Evolutionary conservation across 2,888 invertebrate species (phyloP).

Genomic region (Callimorpha dominula): DNA sequence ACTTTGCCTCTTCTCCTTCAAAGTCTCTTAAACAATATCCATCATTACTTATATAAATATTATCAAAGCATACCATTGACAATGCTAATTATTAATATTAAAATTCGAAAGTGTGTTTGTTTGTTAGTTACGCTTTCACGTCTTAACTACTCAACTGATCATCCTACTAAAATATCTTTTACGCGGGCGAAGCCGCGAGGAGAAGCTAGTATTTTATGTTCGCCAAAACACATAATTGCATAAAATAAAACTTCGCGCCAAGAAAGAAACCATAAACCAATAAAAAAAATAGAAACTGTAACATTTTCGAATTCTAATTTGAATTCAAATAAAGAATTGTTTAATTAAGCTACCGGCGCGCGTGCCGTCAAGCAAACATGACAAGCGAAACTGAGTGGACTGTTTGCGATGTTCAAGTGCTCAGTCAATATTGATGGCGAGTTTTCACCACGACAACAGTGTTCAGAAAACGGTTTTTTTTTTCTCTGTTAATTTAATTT

Average conservation of each 20-base stretch:
- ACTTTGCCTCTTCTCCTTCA: too few relatives aligned
- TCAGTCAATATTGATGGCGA: constrained; percentile 44
- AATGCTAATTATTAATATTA: too few relatives aligned
- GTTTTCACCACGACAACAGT: constrained; percentile 41
- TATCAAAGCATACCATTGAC: too few relatives aligned
- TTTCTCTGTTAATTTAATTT: constrained; percentile 29
- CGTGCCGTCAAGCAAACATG: constrained; percentile 61
- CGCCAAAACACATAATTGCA: not conserved
- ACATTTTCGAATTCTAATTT: constrained; percentile 39
- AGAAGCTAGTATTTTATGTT: not conserved
- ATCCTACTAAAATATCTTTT: not conserved
- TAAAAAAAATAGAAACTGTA: constrained; percentile 37
- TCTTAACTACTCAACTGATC: too few relatives aligned
- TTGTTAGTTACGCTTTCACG: too few relatives aligned
- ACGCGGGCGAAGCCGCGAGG: not conserved
- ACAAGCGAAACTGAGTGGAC: constrained; percentile 29
- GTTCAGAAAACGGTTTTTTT: constrained; percentile 39
- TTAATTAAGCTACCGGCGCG: constrained; percentile 55
- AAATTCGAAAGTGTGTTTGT: too few relatives aligned
- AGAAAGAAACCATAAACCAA: constrained; percentile 25
- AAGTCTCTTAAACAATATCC: too few relatives aligned
- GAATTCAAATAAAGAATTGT: constrained; percentile 48
- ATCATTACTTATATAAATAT: too few relatives aligned
- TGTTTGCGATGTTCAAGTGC: constrained; percentile 51
- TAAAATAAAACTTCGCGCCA: constrained; percentile 11